Evolutionary conservation across 2,113 vertebrate genomes (phyloP), one percentile per base, ranked within the genome.

Genomic region (Chamaea fasciata): DNA sequence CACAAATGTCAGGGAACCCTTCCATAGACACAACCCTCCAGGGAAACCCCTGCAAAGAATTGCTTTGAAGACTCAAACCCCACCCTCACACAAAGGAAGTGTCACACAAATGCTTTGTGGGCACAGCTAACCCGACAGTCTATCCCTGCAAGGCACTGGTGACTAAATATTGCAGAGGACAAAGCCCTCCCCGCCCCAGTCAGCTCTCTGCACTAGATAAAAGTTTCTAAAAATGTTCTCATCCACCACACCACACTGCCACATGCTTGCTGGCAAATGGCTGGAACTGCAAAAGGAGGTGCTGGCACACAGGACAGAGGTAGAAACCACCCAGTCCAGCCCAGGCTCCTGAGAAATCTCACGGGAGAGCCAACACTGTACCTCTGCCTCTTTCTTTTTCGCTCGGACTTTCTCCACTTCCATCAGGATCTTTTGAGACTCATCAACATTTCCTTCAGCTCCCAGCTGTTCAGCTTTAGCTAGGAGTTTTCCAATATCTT

Each of bases 381-480:
- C 99, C 99, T 99, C 99, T 16, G 99, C 99, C 96, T 99, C 99
- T 97, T 99, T 99, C 97, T 99, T 99, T 96, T 97, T 99, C 0
- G 98, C 98, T 71, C 99, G 98, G 55, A 99, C 99, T 96, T 99
- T 99, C 94, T 99, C 99, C 91, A 99, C 99, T 97, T 99, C 99
- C 98, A 99, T 99, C 83, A 99, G 98, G 64, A 99, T 98, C 96
- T 99, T 99, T 94, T 99, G 99, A 46, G 99, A 99, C 80, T 99
- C 99, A 14, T 99, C 99, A 75, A 99, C 99, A 46, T 99, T 99
- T 69, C 99, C 99, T 97, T 99, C 99, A 7, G 99, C 99, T 77
- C 99, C 99, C 19, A 99, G 98, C 96, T 99, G 99, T 85, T 99
- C 99, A 15, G 99, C 99, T 97, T 99, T 99, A 46, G 99, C 99